A percentile compares a stretch with the other conserved stretches of the same genome.
Conservation (phyloP, 92 coral and sea anemone genomes). For the Meandrina meandrites region DNA sequence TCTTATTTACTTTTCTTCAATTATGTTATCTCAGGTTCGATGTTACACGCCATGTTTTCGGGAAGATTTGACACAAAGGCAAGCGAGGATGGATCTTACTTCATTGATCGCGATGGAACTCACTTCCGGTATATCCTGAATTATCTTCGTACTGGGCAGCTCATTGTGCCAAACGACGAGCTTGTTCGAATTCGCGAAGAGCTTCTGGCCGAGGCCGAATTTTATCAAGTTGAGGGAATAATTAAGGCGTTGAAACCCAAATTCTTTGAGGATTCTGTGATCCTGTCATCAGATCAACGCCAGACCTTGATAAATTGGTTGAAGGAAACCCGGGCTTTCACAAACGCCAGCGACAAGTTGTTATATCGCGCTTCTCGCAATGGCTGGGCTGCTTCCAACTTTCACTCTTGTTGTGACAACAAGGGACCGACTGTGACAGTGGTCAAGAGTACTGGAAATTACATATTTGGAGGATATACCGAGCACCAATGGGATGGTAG, state of each 20-base stretch:
- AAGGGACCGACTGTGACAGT: conserved; percentile 61
- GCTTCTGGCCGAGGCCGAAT: neutral
- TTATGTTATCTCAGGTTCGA: neutral
- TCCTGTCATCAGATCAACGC: conserved; percentile 41
- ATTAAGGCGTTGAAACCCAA: neutral
- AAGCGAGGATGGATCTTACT: conserved; percentile 73
- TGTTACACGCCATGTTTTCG: conserved; percentile 42
- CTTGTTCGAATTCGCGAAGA: neutral
- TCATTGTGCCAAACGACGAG: neutral
- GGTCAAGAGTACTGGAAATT: conserved; percentile 35
- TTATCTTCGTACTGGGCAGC: conserved; percentile 66
- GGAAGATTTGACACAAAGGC: conserved; percentile 68
- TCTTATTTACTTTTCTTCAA: neutral
- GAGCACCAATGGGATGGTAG: conserved; percentile 10
- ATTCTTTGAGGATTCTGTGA: conserved; percentile 32
- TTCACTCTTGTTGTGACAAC: conserved; percentile 55
- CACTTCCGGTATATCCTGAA: conserved; percentile 78
- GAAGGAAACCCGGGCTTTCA: conserved; percentile 10
- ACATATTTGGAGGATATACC: conserved; percentile 61
- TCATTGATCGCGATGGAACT: conserved; percentile 79
- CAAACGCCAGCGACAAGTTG: conserved; percentile 10
- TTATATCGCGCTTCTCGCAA: conserved; percentile 48
- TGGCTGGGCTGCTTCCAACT: conserved; percentile 54
- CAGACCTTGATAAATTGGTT: conserved; percentile 39
- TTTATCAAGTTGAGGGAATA: conserved; percentile 9